Base-by-base conservation (phyloP, 2,797 vertebrate genomes). In the Champsocephalus gunnari region DNA sequence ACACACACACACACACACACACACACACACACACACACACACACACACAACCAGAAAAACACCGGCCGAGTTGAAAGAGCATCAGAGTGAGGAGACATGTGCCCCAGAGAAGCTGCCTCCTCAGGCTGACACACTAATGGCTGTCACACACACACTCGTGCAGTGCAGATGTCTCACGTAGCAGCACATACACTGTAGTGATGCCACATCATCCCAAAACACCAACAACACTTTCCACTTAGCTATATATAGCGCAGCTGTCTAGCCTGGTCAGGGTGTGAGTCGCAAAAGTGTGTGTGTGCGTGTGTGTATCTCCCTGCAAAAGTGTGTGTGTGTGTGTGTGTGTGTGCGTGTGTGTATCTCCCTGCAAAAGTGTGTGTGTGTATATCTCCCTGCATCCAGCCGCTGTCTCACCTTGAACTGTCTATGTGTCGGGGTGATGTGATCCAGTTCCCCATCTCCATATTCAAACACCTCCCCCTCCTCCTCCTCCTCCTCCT, bases 391-490 rank as follows among this genome's bases (percentile, higher is more conserved):
- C 48, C 68, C 71, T 71, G 82, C 77, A 73, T 84, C 84, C 83
- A 66, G 72, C 65, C 34, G 55, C 83, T 74, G 84, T 83, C 94
- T 94, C 93, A 95, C 94, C 95, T 95, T 94, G 82, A 94, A 95
- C 73, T 75, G 85, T 19, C 77, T 82, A 73, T 86, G 87, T 55
- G 53, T 17, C 34, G 86, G 84, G 74, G 87, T 89, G 89, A 89
- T 88, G 85, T 84, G 94, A 74, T 96, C 96, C 55, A 96, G 93
- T 82, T 98, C 97, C 48, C 92, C 93, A 86, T 98, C 96, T 91
- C 96, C 96, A 81, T 93, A 90, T 14, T 95, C 95, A 93, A 95
- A 96, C 85, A 94, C 87, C 88, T 96, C 96, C 84, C 96, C 96
- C 92, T 97, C 96, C 79, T 96, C 96, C 88, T 28, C 24, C 24